Percentiles rank a stretch among this genome's conserved stretches.
Evolutionary conservation across 2,113 vertebrate genomes (phyloP).

Genomic region (Hypanus sabinus): DNA sequence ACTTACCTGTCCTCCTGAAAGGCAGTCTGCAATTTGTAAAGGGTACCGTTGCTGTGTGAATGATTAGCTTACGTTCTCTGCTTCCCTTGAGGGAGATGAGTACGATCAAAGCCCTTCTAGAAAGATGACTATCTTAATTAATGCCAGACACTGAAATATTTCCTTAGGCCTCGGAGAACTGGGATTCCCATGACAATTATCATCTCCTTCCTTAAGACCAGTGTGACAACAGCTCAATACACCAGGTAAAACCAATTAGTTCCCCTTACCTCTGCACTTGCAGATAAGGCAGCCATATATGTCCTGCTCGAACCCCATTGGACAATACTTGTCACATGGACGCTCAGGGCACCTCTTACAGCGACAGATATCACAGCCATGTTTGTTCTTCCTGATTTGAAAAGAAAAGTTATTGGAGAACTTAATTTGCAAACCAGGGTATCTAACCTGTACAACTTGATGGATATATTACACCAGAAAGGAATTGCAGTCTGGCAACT

Average conservation of each 20-base stretch:
- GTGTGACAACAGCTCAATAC: background rate
- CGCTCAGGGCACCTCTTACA: conserved; percentile 78
- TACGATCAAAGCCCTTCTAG: conserved; percentile 6
- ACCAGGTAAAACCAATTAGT: conserved; percentile 11
- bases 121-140: conserved; percentile 33
- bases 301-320: conserved; percentile 74
- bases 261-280: conserved; percentile 72
- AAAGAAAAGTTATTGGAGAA: conserved; percentile 17
- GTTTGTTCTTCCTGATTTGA: conserved; percentile 77
- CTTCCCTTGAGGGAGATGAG: background rate
- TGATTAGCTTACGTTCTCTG: background rate
- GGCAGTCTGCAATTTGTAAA: background rate
- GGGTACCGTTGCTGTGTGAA: background rate
- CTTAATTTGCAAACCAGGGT: background rate
- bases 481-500: background rate
- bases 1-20: conserved; percentile 6
- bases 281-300: conserved; percentile 69
- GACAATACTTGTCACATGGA: conserved; percentile 73
- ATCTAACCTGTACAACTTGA: background rate
- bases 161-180: conserved; percentile 7
- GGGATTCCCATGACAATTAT: conserved; percentile 17
- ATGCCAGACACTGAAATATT: background rate
- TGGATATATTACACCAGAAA: background rate
- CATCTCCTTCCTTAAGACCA: background rate
- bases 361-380: conserved; percentile 79